Conservation (phyloP, 2,797 vertebrate genomes). For the Urosaurus nigricauda region DNA sequence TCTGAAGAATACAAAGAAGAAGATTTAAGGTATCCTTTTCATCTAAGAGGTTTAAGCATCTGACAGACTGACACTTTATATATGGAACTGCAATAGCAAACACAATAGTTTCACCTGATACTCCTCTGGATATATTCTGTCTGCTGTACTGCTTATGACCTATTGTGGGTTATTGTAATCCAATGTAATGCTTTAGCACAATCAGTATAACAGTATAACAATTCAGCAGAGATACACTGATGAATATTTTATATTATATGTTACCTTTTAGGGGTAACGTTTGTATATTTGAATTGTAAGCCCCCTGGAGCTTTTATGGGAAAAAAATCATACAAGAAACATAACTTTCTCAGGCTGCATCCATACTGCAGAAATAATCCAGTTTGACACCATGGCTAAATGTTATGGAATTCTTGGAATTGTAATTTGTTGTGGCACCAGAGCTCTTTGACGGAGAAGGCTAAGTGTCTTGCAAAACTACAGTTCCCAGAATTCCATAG, state of each 20-base stretch:
- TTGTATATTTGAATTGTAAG: background rate
- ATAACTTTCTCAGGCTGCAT: too few species aligned
- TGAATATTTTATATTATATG: background rate
- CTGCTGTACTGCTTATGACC: too few species aligned
- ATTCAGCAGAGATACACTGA: background rate
- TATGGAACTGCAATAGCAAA: background rate
- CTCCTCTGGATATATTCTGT: background rate
- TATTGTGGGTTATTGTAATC: background rate
- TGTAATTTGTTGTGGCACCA: too few species aligned
- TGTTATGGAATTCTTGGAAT: too few species aligned
- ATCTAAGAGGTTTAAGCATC: background rate
- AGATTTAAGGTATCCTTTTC: slow-evolving; percentile 17
- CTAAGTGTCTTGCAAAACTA: too few species aligned
- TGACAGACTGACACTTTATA: background rate
- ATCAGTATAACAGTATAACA: background rate
- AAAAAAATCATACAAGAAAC: too few species aligned
- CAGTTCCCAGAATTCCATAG: too few species aligned
- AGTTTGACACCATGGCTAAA: too few species aligned
- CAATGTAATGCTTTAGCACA: background rate
- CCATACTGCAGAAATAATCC: too few species aligned
- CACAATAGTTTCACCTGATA: background rate
- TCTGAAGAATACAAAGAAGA: background rate
- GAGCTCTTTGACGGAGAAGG: too few species aligned
- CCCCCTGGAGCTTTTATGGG: too few species aligned
- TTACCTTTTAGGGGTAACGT: background rate